Conservation (phyloP, 1,140 invertebrate species). For the Protaetia brevitarsis region DNA sequence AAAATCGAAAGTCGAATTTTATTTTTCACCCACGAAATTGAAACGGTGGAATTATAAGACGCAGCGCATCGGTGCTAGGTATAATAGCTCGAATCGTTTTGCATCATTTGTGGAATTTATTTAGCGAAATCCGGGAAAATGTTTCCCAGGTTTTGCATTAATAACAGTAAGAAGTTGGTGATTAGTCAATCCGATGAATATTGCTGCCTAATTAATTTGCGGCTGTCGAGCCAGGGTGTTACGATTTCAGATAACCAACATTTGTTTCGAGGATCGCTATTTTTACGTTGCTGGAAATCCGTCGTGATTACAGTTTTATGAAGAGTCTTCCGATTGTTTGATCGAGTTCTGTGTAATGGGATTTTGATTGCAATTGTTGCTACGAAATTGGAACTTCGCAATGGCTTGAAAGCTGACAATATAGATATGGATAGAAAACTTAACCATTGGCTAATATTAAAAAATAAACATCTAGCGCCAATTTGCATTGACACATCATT, state of each 20-base stretch:
- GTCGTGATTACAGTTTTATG: background rate
- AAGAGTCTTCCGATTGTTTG: background rate
- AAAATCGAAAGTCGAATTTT: constrained; percentile 10
- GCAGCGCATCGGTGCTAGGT: background rate
- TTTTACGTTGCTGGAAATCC: background rate
- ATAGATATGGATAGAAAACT: background rate
- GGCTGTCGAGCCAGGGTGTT: too few species aligned
- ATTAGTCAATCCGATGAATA: too few species aligned
- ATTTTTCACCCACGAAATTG: constrained; percentile 6
- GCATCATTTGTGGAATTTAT: too few species aligned
- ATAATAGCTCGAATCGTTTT: too few species aligned
- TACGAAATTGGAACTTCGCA: background rate
- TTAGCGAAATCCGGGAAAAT: too few species aligned
- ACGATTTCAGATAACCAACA: too few species aligned
- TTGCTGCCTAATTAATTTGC: too few species aligned
- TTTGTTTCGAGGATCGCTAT: background rate
- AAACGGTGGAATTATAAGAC: background rate
- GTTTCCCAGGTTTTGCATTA: too few species aligned
- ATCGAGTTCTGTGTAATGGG: constrained; percentile 4
- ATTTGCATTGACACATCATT: too few species aligned
- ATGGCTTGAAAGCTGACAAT: background rate
- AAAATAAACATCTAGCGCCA: too few species aligned
- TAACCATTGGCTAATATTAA: too few species aligned
- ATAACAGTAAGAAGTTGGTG: too few species aligned
- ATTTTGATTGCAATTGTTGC: background rate